Base-by-base conservation (phyloP, 2,113 vertebrate species). In the Collichthys lucidus region DNA sequence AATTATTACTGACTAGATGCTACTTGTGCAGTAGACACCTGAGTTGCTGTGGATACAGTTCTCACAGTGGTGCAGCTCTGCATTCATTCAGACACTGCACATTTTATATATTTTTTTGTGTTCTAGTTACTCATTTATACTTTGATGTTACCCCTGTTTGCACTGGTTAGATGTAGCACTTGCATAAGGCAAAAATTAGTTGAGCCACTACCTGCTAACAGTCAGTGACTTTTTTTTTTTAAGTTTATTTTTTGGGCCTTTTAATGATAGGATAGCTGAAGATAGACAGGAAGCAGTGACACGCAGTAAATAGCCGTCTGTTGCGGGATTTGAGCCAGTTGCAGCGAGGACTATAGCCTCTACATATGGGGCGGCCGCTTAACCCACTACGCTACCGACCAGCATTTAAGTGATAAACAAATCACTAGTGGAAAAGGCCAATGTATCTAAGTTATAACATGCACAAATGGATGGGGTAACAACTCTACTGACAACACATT, bases 1-100 rank as follows among this genome's bases (percentile, higher is more conserved):
- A 83, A 57, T 81, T 83, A 86, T 35, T 73, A 56, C 80, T 74
- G 68, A 81, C 64, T 52, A 29, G 47, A 49, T 53, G 55, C 14
- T 40, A 50, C 73, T 67, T 68, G 50, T 15, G 3, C 22, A 7
- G 19, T 31, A 53, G 19, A 74, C 62, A 74, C 57, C 52, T n/a
- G 29, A 68, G 53, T 69, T 26, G n/a, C 42, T 5, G 31, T 52
- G 66, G 50, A 64, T 42, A 49, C 55, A 17, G 24, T 73, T 71
- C 42, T 65, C 22, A 57, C 24, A 31, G 11, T 42, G 8, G 35
- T 29, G n/a, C 62, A 50, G 29, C 31, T 52, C 26, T 42, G 17
- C 19, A 68, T 40, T 67, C 42, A 42, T 35, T 47, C 19, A 64
- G 40, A 49, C 16, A 12, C 20, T n/a, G 47, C 2, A 55, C 10